Conservation (phyloP, 2,888 invertebrate genomes). For the Capitulum mitella region DNA sequence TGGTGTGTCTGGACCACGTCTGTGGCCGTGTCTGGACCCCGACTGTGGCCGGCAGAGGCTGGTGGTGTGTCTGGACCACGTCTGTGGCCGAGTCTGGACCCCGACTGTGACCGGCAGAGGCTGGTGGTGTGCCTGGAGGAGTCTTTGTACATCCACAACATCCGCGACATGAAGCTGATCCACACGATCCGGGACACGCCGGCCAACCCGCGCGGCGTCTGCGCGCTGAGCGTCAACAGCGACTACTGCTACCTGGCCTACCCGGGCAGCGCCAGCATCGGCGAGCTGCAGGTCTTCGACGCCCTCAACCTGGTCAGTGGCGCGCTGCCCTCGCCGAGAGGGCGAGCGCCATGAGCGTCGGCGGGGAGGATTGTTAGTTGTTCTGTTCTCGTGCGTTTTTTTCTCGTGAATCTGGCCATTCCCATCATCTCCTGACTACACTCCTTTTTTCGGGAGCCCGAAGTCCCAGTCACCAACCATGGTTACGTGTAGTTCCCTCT, state of each 20-base stretch:
- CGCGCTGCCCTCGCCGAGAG: no score
- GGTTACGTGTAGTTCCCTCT: no score
- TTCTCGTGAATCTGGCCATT: no score
- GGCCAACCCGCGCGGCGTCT: conserved; percentile 84
- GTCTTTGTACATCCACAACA: conserved; percentile 52
- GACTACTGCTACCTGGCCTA: conserved; percentile 93
- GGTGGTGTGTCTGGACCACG: conserved; percentile 53
- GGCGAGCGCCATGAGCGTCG: background rate
- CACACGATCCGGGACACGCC: conserved; percentile 81
- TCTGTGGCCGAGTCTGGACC: no score
- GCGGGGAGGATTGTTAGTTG: background rate
- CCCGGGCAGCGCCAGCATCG: conserved; percentile 86
- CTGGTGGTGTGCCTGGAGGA: conserved; percentile 54
- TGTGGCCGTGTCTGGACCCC: no score
- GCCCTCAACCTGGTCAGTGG: conserved; percentile 70
- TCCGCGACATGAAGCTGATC: conserved; percentile 51
- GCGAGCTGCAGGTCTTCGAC: conserved; percentile 94
- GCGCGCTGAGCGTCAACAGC: conserved; percentile 78
- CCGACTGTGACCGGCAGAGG: no score
- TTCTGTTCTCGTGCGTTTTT: no score
- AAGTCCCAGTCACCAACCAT: no score
- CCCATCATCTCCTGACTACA: no score
- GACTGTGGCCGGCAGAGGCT: conserved; percentile 49
- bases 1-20: no score
- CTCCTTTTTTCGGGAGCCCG: no score